A percentile compares a stretch with the other conserved stretches of the same genome.
Evolutionary conservation across 2,113 vertebrate genomes (phyloP).

Genomic region (Megaceryle torquata): DNA sequence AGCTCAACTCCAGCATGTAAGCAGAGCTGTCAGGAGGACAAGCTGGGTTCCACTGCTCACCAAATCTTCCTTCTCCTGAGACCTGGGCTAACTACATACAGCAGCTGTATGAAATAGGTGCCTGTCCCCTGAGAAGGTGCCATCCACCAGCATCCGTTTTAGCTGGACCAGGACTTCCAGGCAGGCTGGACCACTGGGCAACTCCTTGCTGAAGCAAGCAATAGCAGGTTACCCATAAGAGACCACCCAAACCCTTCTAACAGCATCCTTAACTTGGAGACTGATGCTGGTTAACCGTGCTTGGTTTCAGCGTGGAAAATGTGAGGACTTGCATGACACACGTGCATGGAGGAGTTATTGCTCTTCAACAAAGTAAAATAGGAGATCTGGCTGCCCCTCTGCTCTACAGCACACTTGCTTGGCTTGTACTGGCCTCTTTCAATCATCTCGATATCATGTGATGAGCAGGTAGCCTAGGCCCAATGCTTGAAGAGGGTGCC

Average conservation of each 20-base stretch:
- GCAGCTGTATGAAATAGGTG: not conserved
- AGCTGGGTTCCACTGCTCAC: not conserved
- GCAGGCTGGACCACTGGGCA: not conserved
- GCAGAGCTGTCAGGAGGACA: not conserved
- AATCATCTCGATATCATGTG: fast-evolving
- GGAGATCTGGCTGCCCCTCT: not conserved
- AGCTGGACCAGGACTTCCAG: not conserved
- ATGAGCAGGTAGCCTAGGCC: not conserved
- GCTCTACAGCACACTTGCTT: not conserved
- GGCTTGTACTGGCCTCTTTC: not conserved
- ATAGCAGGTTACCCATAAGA: fast-evolving
- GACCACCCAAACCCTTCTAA: not conserved
- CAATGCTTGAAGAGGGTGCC: not conserved
- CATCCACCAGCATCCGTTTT: not conserved
- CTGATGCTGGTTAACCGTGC: no score
- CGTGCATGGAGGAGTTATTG: not conserved
- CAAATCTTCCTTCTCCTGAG: not conserved
- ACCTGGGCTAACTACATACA: not conserved
- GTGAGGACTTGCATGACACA: not conserved
- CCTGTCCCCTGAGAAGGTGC: not conserved
- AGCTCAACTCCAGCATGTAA: fast-evolving
- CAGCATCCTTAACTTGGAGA: not conserved
- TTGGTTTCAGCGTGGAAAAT: not conserved
- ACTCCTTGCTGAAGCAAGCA: not conserved
- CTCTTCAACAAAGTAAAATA: not conserved